Percentiles rank a stretch among this genome's conserved stretches.
These are phyloP conservation scores for Sinelater perroti DNA, from an alignment of 2,888 invertebrate species.

Conservation along the genomic window DNA sequence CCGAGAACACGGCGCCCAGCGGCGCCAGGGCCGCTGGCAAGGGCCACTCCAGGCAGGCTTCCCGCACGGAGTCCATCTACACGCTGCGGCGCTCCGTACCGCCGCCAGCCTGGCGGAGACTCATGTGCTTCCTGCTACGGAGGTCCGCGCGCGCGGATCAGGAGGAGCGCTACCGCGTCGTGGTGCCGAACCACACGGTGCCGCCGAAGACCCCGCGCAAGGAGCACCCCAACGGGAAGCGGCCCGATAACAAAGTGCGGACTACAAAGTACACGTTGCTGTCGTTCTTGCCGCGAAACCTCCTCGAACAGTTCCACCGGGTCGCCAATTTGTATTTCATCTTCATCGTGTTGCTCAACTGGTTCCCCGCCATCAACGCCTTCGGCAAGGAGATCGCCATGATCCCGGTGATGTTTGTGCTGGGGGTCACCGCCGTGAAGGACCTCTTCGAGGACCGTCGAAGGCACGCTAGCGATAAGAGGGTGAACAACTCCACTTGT, in stretches of 20 bases:
- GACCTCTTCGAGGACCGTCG: constrained; percentile 94
- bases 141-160: constrained; percentile 68
- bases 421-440: constrained; percentile 93
- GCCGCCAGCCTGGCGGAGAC: constrained; percentile 76
- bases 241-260: constrained; percentile 85
- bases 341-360: constrained; percentile 94
- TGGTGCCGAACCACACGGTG: constrained; percentile 87
- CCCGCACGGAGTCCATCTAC: constrained; percentile 89
- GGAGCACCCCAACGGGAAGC: constrained; percentile 84
- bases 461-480: constrained; percentile 87
- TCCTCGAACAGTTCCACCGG: constrained; percentile 96
- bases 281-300: constrained; percentile 94
- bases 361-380: constrained; percentile 93
- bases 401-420: constrained; percentile 93
- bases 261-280: constrained; percentile 95
- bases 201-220: constrained; percentile 81
- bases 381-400: constrained; percentile 96
- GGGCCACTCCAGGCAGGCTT: constrained; percentile 87
- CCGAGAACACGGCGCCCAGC: constrained; percentile 50
- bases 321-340: constrained; percentile 98
- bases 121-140: constrained; percentile 69
- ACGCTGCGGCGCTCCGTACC: constrained; percentile 80
- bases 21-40: constrained; percentile 63
- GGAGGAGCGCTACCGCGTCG: constrained; percentile 71
- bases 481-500: constrained; percentile 93